Base-by-base conservation (phyloP, 2,888 invertebrate genomes). In the Aleiodes leptofemur region DNA sequence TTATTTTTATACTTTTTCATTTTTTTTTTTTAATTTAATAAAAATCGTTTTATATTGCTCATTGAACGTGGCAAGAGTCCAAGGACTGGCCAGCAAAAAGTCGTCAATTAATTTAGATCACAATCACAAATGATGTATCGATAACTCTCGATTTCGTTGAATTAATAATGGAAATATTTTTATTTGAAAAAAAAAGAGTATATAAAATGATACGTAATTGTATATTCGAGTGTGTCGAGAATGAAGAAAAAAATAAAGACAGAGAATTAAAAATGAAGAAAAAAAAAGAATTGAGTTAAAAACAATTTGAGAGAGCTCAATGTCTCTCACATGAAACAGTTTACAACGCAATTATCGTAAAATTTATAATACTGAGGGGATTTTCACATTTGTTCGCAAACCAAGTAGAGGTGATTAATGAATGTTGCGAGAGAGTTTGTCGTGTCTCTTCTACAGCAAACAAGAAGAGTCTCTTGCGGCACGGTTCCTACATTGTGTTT, bases 321-420 rank as follows among this genome's bases (percentile, higher is more conserved):
- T 43, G 43, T 43, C 43, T 43, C 9, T 43, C 9, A 43, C 1
- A 43, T 43, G 43, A 43, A 43, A 43, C 57, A 31, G 31, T 83
- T 83, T 82, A 82, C 81, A 72, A 76, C 80, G 82, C 78, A 82
- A 82, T 84, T 79, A 78, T 82, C 77, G 69, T 73, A 69, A 79
- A 83, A 84, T 84, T 84, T 84, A 84, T 81, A 82, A 82, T 82
- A 78, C 72, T 48, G 59, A 68, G 51, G 43, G 43, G 14, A 68
- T 64, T 64, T 74, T 69, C 73, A 59, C 50, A 9, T 51, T 23
- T 29, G 61, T 57, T 59, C 66, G 72, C 70, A 66, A 55, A 55
- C 38, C 69, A 31, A 31, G 43, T 69, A 70, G 23, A 59, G 72
- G 74, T 76, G 77, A 79, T 79, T 78, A 79, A 79, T 74, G 43